Conservation (phyloP, 2,797 vertebrate genomes). For the Gila robusta region DNA sequence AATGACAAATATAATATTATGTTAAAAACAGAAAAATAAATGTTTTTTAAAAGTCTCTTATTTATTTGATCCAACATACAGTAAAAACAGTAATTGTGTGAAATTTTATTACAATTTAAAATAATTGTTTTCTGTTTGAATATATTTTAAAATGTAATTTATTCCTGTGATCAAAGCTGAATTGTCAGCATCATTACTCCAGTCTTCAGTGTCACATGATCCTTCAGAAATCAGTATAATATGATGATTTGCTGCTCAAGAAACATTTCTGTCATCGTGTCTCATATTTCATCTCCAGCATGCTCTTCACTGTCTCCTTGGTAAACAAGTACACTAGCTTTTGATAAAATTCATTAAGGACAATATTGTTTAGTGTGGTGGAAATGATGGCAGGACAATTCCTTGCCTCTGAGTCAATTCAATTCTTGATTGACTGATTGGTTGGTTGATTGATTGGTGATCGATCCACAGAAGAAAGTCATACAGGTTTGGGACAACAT, state of each 20-base stretch:
- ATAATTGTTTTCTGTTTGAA: neutral
- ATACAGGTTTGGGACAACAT: neutral
- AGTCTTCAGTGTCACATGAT: too few species aligned
- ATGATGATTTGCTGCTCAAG: too few species aligned
- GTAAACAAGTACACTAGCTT: too few species aligned
- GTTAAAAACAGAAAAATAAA: neutral
- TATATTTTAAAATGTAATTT: too few species aligned
- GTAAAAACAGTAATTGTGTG: neutral
- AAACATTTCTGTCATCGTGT: too few species aligned
- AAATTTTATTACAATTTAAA: neutral
- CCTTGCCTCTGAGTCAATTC: too few species aligned
- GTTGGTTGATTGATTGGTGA: too few species aligned
- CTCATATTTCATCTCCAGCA: neutral
- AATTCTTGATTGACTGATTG: too few species aligned
- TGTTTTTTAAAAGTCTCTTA: too few species aligned
- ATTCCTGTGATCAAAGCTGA: neutral
- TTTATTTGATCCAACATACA: neutral
- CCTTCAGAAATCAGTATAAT: too few species aligned
- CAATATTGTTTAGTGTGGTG: neutral
- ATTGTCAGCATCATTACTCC: neutral
- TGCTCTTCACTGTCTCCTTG: neutral
- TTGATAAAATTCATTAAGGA: neutral
- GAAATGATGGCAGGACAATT: neutral
- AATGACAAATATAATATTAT: neutral
- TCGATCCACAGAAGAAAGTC: neutral